Base-by-base conservation (phyloP, 2,888 invertebrate genomes). In the Gnatocerus cornutus region DNA sequence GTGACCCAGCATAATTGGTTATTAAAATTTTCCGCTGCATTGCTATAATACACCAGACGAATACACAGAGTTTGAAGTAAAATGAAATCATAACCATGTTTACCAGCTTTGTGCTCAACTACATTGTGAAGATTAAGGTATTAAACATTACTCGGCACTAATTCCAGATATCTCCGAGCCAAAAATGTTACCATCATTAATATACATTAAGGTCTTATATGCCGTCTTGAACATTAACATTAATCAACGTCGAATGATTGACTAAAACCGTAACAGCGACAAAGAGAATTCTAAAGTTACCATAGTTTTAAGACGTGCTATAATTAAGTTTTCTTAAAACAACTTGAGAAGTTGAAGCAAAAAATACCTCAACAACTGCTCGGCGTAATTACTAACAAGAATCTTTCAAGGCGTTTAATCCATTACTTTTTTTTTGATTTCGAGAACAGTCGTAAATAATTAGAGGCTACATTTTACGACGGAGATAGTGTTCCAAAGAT, bases 201-300 rank as follows among this genome's bases (percentile, higher is more conserved):
- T 56, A 56, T 46, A 59, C 30, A 59, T 59, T 59, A 59, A 33
- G 21, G 41, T 41, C 45, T 59, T 59, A 59, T 29, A 29, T 59
- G 45, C 30, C 27, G 21, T 21, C 43, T 46, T 59, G 29, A 45
- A 27, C 33, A 59, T 46, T 59, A 45, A 59, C 59, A 59, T 59
- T 59, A 59, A 59, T 59, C 59, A 59, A 30, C 30, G 59, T 59
- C 29, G 43, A 46, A 29, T 7, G 30, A 33, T 59, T 10, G 59
- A 30, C 14, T 29, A 30, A 12, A 27, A 45, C 29, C 29, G 16
- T 1, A 45, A 45, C 41, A 33, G 33, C 41, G 33, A 45, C 46
- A 59, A 59, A 59, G 59, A 45, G 59, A 59, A 59, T 59, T 46
- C 45, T 45, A 46, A 56, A 59, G 59, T 45, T 59, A 7, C 33